Base-by-base conservation (phyloP, 2,888 invertebrate genomes). In the Tetragonula carbonaria region DNA sequence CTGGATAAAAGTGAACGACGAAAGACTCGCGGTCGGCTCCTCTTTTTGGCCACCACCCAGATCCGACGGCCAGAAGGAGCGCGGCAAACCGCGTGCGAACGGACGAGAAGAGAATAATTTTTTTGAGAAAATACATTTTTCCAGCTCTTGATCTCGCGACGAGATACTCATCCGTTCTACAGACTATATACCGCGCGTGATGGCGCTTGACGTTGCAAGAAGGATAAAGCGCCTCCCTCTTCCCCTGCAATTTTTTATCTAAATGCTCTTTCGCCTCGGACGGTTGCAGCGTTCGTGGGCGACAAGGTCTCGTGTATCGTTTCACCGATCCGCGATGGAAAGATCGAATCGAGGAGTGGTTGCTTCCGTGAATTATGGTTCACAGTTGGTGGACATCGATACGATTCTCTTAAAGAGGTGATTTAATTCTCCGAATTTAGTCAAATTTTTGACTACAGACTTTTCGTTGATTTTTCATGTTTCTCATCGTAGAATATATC, bases 221-320 rank as follows among this genome's bases (percentile, higher is more conserved):
- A 87, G 82, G 90, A 91, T 88, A 89, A 90, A 91, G 82, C 86
- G 72, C 80, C 51, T 23, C 23, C 86, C 59, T 55, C 67, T 73
- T 70, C 89, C 79, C 84, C 80, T 84, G 88, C 90, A 89, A 91
- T 92, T 93, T 92, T 91, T 93, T 91, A 91, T 89, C 91, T 89
- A 85, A 91, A 90, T 86, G 88, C 84, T 90, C 85, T 90, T 85
- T 87, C 86, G 86, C 86, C 82, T 82, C 55, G 80, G 80, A 63
- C 78, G 78, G 86, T 84, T 72, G 78, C 66, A 23, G 57, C 75
- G 83, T 80, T 84, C 83, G 80, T 84, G 74, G 79, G 81, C 80
- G 86, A 85, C 88, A 88, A 90, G 86, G 82, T 80, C 73, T 68
- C 80, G 85, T 33, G 33, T 80, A 82, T 88, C 81, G 81, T 81